phyloP scores from a whole-genome alignment of 2,888 invertebrate genomes.

The Cephus nigrinus region DNA sequence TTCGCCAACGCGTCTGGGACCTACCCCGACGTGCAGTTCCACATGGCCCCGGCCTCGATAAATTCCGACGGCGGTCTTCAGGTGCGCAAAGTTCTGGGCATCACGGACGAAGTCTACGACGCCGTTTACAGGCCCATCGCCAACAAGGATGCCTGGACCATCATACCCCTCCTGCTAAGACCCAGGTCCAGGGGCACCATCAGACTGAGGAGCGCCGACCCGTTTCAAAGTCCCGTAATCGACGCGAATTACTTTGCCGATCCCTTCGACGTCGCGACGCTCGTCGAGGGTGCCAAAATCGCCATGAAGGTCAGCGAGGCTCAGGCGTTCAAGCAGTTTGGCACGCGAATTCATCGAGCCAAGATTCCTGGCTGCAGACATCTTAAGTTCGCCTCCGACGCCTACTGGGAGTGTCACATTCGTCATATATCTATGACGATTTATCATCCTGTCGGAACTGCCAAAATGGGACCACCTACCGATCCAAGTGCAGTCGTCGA shows the following conservation, averaged over 20 bases:
- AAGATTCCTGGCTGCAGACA: slow-evolving; percentile 84
- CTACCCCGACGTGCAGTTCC: slow-evolving; percentile 92
- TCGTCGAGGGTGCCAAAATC: slow-evolving; percentile 88
- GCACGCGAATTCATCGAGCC: slow-evolving; percentile 79
- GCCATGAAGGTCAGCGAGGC: slow-evolving; percentile 80
- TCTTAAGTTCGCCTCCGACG: slow-evolving; percentile 79
- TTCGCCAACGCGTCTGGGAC: slow-evolving; percentile 81
- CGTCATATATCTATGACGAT: slow-evolving; percentile 90
- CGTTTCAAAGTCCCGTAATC: slow-evolving; percentile 87
- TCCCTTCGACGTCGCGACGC: slow-evolving; percentile 78
- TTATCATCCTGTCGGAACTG: slow-evolving; percentile 89
- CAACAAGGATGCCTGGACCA: slow-evolving; percentile 84
- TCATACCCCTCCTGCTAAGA: slow-evolving; percentile 85
- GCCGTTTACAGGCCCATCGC: slow-evolving; percentile 84
- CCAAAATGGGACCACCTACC: slow-evolving; percentile 87
- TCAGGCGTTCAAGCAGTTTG: slow-evolving; percentile 83
- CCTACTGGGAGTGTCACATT: slow-evolving; percentile 88
- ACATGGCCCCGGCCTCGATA: slow-evolving; percentile 91
- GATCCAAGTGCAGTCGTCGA: slow-evolving; percentile 87
- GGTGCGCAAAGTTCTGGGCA: slow-evolving; percentile 80
- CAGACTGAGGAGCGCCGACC: slow-evolving; percentile 81
- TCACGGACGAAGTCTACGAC: slow-evolving; percentile 84
- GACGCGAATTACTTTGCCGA: slow-evolving; percentile 93
- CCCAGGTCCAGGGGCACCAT: slow-evolving; percentile 85
- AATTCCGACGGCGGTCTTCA: slow-evolving; percentile 83